Percentiles rank a stretch among this genome's conserved stretches.
Conservation (phyloP, 2,113 vertebrate genomes). For the Anguilla japonica region DNA sequence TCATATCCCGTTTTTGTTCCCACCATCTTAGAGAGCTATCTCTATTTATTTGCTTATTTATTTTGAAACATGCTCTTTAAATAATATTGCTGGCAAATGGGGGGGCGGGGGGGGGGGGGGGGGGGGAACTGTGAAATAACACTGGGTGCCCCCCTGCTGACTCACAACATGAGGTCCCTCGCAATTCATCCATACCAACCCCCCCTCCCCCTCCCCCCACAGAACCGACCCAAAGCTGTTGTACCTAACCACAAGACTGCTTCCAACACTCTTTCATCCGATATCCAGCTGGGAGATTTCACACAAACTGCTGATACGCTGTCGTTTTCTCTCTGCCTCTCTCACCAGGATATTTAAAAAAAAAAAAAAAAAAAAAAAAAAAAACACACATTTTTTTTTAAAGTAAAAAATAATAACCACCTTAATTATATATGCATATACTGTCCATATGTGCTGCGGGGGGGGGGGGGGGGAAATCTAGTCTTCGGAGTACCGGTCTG, state of each 20-base stretch:
- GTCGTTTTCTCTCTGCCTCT: background rate
- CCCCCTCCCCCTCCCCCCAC: background rate
- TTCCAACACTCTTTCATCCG: background rate
- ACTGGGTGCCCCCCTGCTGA: background rate
- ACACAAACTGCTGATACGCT: background rate
- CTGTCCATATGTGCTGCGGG: background rate
- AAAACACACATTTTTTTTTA: too few species aligned
- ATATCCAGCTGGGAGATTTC: slow-evolving; percentile 2
- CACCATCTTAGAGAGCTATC: background rate
- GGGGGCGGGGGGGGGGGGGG: background rate
- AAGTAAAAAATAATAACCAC: too few species aligned
- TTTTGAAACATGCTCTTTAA: background rate
- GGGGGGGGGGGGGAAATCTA: background rate
- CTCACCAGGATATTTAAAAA: background rate
- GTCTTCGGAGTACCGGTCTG: background rate
- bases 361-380: too few species aligned
- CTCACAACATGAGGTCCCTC: background rate
- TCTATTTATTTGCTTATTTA: background rate
- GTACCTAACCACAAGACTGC: background rate
- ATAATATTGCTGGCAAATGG: background rate
- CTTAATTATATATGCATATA: background rate
- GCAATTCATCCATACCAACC: background rate
- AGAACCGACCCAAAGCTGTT: background rate
- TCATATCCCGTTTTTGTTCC: background rate
- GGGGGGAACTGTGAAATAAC: background rate